A percentile compares a stretch with the other conserved stretches of the same genome.
Conservation (phyloP, 2,797 vertebrate species). For the Urophycis tenuis region DNA sequence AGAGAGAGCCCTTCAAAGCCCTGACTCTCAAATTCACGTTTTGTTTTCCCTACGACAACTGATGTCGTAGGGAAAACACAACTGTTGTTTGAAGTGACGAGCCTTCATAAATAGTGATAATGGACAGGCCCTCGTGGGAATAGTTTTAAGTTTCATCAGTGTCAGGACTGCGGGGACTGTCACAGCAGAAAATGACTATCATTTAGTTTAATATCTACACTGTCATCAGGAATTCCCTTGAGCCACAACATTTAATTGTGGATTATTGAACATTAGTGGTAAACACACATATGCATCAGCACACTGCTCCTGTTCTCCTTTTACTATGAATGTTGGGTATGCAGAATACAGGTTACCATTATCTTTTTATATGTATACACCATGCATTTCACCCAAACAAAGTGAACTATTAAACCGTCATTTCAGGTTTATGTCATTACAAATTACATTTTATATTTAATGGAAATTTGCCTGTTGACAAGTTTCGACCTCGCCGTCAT, state of each 20-base stretch:
- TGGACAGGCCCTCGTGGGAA: background rate
- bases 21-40: slow-evolving; percentile 37
- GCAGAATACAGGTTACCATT: background rate
- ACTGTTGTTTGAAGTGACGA: slow-evolving; percentile 40
- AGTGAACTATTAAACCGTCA: background rate
- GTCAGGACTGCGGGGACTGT: background rate
- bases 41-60: background rate
- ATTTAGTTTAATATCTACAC: slow-evolving; percentile 2
- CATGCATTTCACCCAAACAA: background rate
- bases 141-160: background rate
- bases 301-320: background rate
- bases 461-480: background rate
- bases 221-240: background rate
- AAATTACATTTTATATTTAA: slow-evolving; percentile 6
- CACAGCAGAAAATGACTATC: background rate
- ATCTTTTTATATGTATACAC: background rate
- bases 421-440: background rate
- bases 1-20: slow-evolving; percentile 56
- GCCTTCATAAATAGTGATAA: slow-evolving; percentile 18
- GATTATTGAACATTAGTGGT: background rate
- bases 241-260: background rate
- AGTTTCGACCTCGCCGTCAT: slow-evolving; percentile 18
- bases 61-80: no score
- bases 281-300: background rate
- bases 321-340: background rate